Conservation (phyloP, 2,113 vertebrate species). For the Sporophila hypoxantha region DNA sequence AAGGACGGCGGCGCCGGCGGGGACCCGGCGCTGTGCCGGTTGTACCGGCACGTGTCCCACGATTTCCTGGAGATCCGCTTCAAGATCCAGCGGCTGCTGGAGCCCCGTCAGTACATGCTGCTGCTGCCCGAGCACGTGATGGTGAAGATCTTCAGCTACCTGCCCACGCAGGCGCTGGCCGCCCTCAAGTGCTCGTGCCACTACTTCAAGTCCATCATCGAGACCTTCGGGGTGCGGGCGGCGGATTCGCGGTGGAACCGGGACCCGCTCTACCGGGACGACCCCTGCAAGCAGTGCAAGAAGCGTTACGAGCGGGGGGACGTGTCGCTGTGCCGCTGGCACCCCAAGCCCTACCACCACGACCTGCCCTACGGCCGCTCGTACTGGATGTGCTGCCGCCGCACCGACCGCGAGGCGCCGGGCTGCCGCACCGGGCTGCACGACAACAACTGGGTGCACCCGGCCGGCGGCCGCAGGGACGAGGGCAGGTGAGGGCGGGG, state of each 20-base stretch:
- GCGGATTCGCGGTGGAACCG: slow-evolving; percentile 91
- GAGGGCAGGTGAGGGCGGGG: background rate
- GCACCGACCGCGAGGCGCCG: slow-evolving; percentile 83
- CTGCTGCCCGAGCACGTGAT: slow-evolving; percentile 91
- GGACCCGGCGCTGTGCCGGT: slow-evolving; percentile 82
- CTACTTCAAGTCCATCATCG: slow-evolving; percentile 89
- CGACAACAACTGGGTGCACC: slow-evolving; percentile 93
- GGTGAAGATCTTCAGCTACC: slow-evolving; percentile 90
- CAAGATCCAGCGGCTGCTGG: slow-evolving; percentile 90
- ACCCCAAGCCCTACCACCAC: slow-evolving; percentile 98
- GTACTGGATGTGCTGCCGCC: slow-evolving; percentile 97
- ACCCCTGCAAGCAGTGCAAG: slow-evolving; percentile 96
- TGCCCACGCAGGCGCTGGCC: slow-evolving; percentile 86
- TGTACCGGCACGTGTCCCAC: slow-evolving; percentile 93
- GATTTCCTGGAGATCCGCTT: slow-evolving; percentile 96
- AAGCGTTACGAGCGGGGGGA: slow-evolving; percentile 87
- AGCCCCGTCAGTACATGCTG: slow-evolving; percentile 92
- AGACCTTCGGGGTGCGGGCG: slow-evolving; percentile 85
- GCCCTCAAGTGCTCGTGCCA: slow-evolving; percentile 94
- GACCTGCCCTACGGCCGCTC: slow-evolving; percentile 97
- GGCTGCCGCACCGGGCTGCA: slow-evolving; percentile 91
- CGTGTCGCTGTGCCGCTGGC: slow-evolving; percentile 94
- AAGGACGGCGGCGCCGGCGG: background rate
- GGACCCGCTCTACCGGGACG: slow-evolving; percentile 89
- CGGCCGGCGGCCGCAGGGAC: slow-evolving; percentile 66